Base-by-base conservation (phyloP, 2,113 vertebrate genomes). In the Peucedramus taeniatus region DNA sequence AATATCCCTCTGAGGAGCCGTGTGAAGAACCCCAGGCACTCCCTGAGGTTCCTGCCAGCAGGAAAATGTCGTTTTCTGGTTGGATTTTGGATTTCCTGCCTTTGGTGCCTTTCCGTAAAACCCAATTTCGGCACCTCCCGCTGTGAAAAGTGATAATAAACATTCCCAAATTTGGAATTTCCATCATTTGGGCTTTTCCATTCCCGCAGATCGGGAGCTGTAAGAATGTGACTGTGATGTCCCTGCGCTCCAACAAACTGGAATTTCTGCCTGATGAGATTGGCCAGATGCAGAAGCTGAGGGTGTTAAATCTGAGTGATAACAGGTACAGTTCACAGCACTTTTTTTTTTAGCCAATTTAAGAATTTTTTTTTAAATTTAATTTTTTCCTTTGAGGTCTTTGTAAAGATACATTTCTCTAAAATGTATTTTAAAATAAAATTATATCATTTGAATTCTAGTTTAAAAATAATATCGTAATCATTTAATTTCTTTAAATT, bases 251-350 rank as follows among this genome's bases (percentile, higher is more conserved):
- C 57, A 99, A 99, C 97, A 99, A 99, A 51, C 98, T 99, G 70
- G 99, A 99, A 97, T 99, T 99, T 87, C 99, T 99, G 59, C 99
- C 99, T 22, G 99, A 99, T 90, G 99, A 99, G 94, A 99, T 99
- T 53, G 99, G 99, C 88, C 99, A 99, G 97, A 99, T 99, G 99
- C 99, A 99, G 97, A 99, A 99, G 97, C 97, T 99, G 87, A 98
- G 99, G 90, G 99, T 99, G 85, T 97, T 99, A 85, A 99, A 99
- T 95, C 97, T 99, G 49, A 99, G 99, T 60, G 99, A 99, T 92
- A 99, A 99, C 98, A 99, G 99, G 99, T 99, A 99, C 40, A 86
- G 37, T 44, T 53, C 82, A 42, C 33, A 33, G 71, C 10, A n/a
- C 56, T 24, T 33, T 31, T 20, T 31, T 20, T 59, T 49, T 37